Evolutionary conservation across 2,888 invertebrate genomes (phyloP), one percentile per base, ranked within the genome.

Genomic region (Cantharis lateralis): DNA sequence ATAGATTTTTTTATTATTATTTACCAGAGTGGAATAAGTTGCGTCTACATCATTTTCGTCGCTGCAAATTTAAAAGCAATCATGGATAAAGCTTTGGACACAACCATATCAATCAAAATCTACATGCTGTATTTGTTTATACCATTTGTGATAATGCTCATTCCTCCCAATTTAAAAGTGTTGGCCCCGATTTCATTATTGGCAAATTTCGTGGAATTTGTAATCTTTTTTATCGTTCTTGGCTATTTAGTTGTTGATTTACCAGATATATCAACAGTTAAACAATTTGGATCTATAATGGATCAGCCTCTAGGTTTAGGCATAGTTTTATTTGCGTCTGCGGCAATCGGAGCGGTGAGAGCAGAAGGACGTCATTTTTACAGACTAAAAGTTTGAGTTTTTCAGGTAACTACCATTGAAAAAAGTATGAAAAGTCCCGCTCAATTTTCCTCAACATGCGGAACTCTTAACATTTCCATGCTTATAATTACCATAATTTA

Each of bases 1-100:
- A 92, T 94, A 20, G 95, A 95, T 85, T 88, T 89, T 0, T 95
- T 95, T 84, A 89, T 95, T 3, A 87, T 98, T 79, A 91, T 97
- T 74, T 98, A 98, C 83, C 98, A 99, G 88, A 90, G 98, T 83
- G 99, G 99, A 69, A 96, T 97, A 70, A 98, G 98, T 87, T 97
- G 98, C 87, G 98, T 98, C 1, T 99, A 99, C 88, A 94, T 97
- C 20, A 95, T 98, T 0, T 99, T 98, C 87, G 87, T 88, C 1
- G 87, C 86, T 3, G 84, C 84, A 11, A 88, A 88, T 78, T 71
- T 87, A 1, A 85, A 88, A 81, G 84, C 84, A 24, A 87, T 88
- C 3, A 83, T 82, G 5, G 86, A 87, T 76, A 15, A 2, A 13
- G 3, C 1, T 78, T 82, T 83, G 4, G 66, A 79, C n/a, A 82